Evolutionary conservation across 2,113 vertebrate genomes (phyloP), one percentile per base, ranked within the genome.

Genomic region (Dermatemys mawii): DNA sequence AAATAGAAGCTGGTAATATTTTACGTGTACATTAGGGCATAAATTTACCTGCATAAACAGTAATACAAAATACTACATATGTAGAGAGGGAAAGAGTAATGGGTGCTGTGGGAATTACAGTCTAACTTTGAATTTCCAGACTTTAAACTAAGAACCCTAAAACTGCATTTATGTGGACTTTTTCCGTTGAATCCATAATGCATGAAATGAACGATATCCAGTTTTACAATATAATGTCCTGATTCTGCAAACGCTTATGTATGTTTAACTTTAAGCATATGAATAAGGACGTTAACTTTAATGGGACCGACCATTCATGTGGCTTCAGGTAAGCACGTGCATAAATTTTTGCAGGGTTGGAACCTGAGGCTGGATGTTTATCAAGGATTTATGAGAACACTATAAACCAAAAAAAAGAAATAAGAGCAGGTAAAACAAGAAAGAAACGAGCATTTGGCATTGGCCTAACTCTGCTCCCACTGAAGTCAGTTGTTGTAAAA

Each of bases 101-200:
- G 92, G 78, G 87, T 90, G 90, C 93, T 95, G 51, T 94, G 93
- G 90, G 93, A 96, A 78, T 60, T 75, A 38, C 41, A 4, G n/a
- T 67, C 90, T 96, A 91, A 96, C 90, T 96, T 95, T 81, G 85
- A 94, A 94, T 97, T 97, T 97, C 84, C 94, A 91, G 90, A 48
- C 90, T 89, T 90, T 19, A 93, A 92, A 91, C 94, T 93, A 83
- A 90, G 82, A 96, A 87, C 90, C 80, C 86, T 67, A 96, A 86
- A 70, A 51, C 51, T 94, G 63, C 55, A 60, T 26, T 96, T 63
- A n/a, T 24, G 90, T 76, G 90, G 41, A 22, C 26, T 76, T 93
- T 93, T 92, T 81, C 90, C 88, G 54, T 57, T 94, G 81, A 87
- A 35, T 93, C 49, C 82, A 14, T 75, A 73, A 89, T 57, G 29